Conservation (phyloP, 2,113 vertebrate species). For the Noturus placidus region DNA sequence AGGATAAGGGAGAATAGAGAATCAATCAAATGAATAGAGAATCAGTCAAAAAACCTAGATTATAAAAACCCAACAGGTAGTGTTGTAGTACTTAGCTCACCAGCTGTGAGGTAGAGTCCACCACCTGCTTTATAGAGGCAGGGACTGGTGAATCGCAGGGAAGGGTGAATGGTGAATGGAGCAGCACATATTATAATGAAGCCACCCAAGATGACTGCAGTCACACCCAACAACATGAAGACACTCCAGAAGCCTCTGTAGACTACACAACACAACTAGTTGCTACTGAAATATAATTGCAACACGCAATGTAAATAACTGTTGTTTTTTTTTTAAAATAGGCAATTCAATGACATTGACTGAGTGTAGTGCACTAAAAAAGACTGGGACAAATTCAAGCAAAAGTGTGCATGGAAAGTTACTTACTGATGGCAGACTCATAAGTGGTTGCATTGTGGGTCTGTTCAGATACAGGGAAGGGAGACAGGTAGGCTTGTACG, state of each 20-base stretch:
- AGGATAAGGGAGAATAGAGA: constrained; percentile 4
- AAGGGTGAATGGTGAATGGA: constrained; percentile 90
- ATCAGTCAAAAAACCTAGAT: not conserved
- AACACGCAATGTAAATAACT: not conserved
- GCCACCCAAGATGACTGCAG: constrained; percentile 77
- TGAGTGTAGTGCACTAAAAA: too few species aligned
- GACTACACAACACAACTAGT: constrained; percentile 70
- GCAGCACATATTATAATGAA: constrained; percentile 95
- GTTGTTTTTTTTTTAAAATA: not conserved
- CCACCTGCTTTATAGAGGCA: constrained; percentile 90
- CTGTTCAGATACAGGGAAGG: constrained; percentile 82
- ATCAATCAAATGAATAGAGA: constrained; percentile 6
- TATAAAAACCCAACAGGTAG: not conserved
- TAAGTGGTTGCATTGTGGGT: constrained; percentile 84
- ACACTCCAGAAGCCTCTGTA: constrained; percentile 96
- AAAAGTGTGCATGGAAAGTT: not conserved
- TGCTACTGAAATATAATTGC: not conserved
- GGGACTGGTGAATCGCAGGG: constrained; percentile 85
- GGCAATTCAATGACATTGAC: not conserved
- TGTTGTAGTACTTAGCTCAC: constrained; percentile 67
- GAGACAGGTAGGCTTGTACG: constrained; percentile 86
- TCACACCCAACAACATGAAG: constrained; percentile 88
- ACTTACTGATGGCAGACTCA: constrained; percentile 89
- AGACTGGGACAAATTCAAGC: not conserved
- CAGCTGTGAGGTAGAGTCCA: constrained; percentile 82